Conservation (phyloP, 2,888 invertebrate species). For the Orthonevra nobilis region DNA sequence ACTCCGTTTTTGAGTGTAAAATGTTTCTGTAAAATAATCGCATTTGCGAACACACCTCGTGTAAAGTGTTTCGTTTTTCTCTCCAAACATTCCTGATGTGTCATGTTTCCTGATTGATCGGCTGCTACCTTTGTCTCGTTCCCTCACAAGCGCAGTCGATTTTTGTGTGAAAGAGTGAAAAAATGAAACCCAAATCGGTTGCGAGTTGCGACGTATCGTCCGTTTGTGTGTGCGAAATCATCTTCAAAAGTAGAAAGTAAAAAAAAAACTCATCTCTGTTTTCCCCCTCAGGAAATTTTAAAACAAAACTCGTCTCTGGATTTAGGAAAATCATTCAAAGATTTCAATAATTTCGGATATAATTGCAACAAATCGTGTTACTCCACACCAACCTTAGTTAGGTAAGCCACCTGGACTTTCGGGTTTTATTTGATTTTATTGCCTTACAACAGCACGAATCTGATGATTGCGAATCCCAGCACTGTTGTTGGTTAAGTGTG, state of each 20-base stretch:
- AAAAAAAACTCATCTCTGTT: conserved; percentile 26
- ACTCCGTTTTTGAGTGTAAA: too few species aligned
- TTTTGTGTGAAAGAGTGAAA: conserved; percentile 1
- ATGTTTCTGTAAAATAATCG: too few species aligned
- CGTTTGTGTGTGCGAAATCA: conserved; percentile 38
- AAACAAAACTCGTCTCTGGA: conserved; percentile 33
- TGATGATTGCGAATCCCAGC: too few species aligned
- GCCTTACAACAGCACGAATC: neutral
- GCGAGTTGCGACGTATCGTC: conserved; percentile 61
- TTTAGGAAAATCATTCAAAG: conserved; percentile 52
- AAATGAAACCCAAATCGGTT: conserved; percentile 49
- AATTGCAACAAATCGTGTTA: conserved; percentile 19
- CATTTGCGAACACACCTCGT: too few species aligned
- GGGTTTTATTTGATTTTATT: neutral
- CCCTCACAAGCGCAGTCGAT: conserved; percentile 1
- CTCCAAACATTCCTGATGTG: conserved; percentile 1
- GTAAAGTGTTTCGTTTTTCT: conserved; percentile 42
- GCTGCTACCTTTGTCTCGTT: neutral
- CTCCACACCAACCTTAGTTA: conserved; percentile 36
- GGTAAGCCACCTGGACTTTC: conserved; percentile 36
- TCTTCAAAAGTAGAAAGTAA: conserved; percentile 54
- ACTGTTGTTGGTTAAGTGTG: conserved; percentile 7
- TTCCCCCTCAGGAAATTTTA: conserved; percentile 42
- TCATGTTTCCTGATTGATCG: conserved; percentile 18
- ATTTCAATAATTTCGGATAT: conserved; percentile 63